These are phyloP conservation scores for Neuroscelio doddi DNA, from an alignment of 2,888 invertebrate genomes.

Conservation along the genomic window DNA sequence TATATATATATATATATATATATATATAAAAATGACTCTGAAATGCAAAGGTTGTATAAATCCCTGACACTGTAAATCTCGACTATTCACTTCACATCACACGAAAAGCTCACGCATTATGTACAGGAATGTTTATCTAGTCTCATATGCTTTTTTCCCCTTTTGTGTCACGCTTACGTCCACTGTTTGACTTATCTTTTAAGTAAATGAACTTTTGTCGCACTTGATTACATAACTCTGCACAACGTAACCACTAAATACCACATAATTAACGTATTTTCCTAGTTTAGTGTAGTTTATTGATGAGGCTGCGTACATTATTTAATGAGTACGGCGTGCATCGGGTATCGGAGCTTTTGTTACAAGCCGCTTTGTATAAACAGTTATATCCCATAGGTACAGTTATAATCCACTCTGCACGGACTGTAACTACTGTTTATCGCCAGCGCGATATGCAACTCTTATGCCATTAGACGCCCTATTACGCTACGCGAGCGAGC, in stretches of 20 bases:
- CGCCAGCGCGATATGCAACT: constrained; percentile 39
- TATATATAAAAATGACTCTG: too few relatives aligned
- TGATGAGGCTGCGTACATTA: constrained; percentile 38
- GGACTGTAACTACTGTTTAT: constrained; percentile 42
- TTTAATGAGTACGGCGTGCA: constrained; percentile 36
- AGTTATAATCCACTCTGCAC: constrained; percentile 44
- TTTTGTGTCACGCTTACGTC: too few relatives aligned
- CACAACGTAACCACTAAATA: constrained; percentile 24
- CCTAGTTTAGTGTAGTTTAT: constrained; percentile 31
- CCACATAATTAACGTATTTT: constrained; percentile 40
- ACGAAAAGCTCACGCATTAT: too few relatives aligned
- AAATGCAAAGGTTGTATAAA: too few relatives aligned
- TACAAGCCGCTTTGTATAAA: constrained; percentile 45
- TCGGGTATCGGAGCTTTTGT: constrained; percentile 43
- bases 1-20: too few relatives aligned
- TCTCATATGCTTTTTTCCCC: too few relatives aligned
- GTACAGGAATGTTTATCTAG: background rate
- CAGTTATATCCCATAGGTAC: constrained; percentile 43
- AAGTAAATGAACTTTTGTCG: constrained; percentile 13
- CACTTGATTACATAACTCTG: constrained; percentile 29
- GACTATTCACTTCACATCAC: too few relatives aligned
- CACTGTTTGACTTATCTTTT: constrained; percentile 16
- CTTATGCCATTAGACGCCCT: constrained; percentile 35
- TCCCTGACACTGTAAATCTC: too few relatives aligned
- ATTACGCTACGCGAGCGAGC: constrained; percentile 43